Conservation (phyloP, 2,888 invertebrate genomes). For the Antheraea assamensis region DNA sequence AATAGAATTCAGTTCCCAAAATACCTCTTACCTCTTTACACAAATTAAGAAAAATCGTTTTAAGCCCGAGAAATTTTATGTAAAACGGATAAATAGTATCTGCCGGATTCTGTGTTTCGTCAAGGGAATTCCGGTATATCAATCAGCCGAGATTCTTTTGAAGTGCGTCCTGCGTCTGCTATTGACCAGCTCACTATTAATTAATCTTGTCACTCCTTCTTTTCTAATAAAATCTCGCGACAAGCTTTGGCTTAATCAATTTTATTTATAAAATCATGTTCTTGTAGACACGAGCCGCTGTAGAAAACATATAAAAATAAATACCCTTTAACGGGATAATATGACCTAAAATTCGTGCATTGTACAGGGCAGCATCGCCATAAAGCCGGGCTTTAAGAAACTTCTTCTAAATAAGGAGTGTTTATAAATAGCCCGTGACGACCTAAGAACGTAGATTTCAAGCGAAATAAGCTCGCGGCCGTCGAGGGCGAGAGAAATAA, state of each 20-base stretch:
- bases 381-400: slow-evolving; percentile 46
- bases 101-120: slow-evolving; percentile 56
- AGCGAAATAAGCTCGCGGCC: slow-evolving; percentile 60
- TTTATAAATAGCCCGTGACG: slow-evolving; percentile 74
- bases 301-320: slow-evolving; percentile 28
- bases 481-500: slow-evolving; percentile 53
- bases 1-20: neutral
- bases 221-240: slow-evolving; percentile 54
- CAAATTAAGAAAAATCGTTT: neutral
- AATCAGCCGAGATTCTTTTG: slow-evolving; percentile 67
- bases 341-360: slow-evolving; percentile 34
- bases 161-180: slow-evolving; percentile 55
- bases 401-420: slow-evolving; percentile 64
- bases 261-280: slow-evolving; percentile 45
- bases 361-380: slow-evolving; percentile 34
- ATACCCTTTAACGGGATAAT: slow-evolving; percentile 35
- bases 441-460: slow-evolving; percentile 63
- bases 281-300: slow-evolving; percentile 32
- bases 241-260: too few relatives aligned
- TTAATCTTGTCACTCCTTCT: slow-evolving; percentile 68
- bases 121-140: slow-evolving; percentile 55
- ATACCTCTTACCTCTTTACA: neutral
- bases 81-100: slow-evolving; percentile 33
- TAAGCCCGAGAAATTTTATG: slow-evolving; percentile 26
- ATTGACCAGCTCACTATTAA: slow-evolving; percentile 62